Percentiles rank a stretch among this genome's conserved stretches.
These are phyloP conservation scores for Amiota minor DNA, from an alignment of 2,888 invertebrate species.

Conservation along the genomic window DNA sequence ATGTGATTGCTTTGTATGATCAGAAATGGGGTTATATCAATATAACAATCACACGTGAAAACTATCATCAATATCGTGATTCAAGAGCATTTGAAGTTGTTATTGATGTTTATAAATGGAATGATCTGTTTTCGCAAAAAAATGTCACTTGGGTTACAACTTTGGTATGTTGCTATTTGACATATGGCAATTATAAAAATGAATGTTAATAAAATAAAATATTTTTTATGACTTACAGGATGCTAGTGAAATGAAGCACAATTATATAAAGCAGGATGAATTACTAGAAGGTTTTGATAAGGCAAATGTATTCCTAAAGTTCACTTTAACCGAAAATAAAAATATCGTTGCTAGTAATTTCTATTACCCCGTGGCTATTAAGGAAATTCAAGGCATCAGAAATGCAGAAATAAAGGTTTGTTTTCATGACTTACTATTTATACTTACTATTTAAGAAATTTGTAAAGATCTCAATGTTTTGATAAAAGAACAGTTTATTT, in stretches of 20 bases:
- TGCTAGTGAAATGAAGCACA: constrained; percentile 56
- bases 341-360: constrained; percentile 76
- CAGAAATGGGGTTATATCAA: constrained; percentile 74
- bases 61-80: constrained; percentile 71
- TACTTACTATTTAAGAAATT: too few relatives aligned
- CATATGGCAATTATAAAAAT: not conserved
- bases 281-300: constrained; percentile 9
- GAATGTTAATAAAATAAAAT: not conserved
- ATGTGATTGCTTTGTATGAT: constrained; percentile 78
- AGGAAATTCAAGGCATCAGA: constrained; percentile 75
- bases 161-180: constrained; percentile 58
- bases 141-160: constrained; percentile 53
- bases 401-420: constrained; percentile 76
- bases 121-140: constrained; percentile 72
- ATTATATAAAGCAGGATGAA: constrained; percentile 30
- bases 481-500: too few relatives aligned
- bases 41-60: constrained; percentile 80
- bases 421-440: not conserved
- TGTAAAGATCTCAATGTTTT: too few relatives aligned
- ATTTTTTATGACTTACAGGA: constrained; percentile 46
- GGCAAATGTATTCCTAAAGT: constrained; percentile 65
- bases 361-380: constrained; percentile 75
- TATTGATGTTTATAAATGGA: constrained; percentile 79
- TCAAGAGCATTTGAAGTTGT: constrained; percentile 75
- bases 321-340: constrained; percentile 74